Base-by-base conservation (phyloP, 2,113 vertebrate species). In the Pelusios castaneus region DNA sequence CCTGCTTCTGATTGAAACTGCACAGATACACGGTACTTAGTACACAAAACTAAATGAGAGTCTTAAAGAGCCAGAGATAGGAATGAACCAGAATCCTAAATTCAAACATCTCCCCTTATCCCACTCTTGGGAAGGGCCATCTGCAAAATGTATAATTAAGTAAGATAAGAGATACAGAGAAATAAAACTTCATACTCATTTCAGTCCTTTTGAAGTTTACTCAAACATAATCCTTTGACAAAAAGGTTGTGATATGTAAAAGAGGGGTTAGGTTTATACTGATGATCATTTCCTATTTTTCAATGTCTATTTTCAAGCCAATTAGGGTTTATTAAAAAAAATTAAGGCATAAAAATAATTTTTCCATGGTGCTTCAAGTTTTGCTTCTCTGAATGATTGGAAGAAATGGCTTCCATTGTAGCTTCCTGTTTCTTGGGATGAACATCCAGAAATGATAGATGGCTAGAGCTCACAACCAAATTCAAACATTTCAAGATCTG, bases 1-100 rank as follows among this genome's bases (percentile, higher is more conserved):
- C 98, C 98, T 98, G 98, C 97, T 97, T 98, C 97, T 98, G 98
- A 98, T 98, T 98, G 97, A 98, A 96, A 94, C 77, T 87, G 85
- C 89, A 94, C 93, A 88, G 86, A 87, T 88, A 97, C 7, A 56
- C 94, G 88, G 87, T 85, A 96, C 90, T 96, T 56, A 81, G 43
- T 38, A 49, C 82, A 95, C 80, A 91, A 89, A 82, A 82, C 70
- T 85, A 49, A 52, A 91, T 0, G 6, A 84, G 86, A 92, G 85
- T 29, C 75, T 85, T 47, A 55, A 88, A 79, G 52, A 84, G 45
- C 38, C 45, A 13, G 49, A 80, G 76, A 70, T 51, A 24, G 88
- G 75, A 17, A 56, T 29, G 84, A 92, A 86, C 16, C 8, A 70
- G 38, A 25, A 77, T 21, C 21, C 80, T 13, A 88, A 43, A 88